These are phyloP conservation scores for Potorous gilbertii DNA, from an alignment of 2,797 vertebrate genomes.

Conservation along the genomic window DNA sequence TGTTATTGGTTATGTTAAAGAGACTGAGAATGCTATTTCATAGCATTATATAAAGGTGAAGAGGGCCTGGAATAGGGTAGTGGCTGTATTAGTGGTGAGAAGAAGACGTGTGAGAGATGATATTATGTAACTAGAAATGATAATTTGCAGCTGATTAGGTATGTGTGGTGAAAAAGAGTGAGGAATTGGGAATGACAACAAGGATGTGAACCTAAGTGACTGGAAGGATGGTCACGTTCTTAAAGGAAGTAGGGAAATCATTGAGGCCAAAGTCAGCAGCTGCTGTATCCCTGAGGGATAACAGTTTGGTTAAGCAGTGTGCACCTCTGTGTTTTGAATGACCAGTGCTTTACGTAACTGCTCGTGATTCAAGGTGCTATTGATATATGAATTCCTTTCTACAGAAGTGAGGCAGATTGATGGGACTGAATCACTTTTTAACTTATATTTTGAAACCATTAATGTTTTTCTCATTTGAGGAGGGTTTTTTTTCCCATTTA, in stretches of 20 bases:
- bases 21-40: background rate
- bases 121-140: background rate
- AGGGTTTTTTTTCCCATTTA: background rate
- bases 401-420: background rate
- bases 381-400: background rate
- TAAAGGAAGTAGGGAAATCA: background rate
- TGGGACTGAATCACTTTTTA: background rate
- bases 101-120: background rate
- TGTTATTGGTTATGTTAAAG: background rate
- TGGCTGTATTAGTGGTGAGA: background rate
- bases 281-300: background rate
- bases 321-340: background rate
- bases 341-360: background rate
- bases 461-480: background rate
- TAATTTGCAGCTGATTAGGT: background rate
- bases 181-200: background rate
- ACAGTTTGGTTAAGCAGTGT: background rate
- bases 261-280: background rate
- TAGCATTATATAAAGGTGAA: background rate
- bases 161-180: background rate
- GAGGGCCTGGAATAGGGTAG: background rate
- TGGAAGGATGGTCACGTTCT: background rate
- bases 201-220: background rate
- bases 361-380: background rate
- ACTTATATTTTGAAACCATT: background rate